phyloP scores from a whole-genome alignment of 2,113 vertebrate genomes.

The Kryptolebias marmoratus region DNA sequence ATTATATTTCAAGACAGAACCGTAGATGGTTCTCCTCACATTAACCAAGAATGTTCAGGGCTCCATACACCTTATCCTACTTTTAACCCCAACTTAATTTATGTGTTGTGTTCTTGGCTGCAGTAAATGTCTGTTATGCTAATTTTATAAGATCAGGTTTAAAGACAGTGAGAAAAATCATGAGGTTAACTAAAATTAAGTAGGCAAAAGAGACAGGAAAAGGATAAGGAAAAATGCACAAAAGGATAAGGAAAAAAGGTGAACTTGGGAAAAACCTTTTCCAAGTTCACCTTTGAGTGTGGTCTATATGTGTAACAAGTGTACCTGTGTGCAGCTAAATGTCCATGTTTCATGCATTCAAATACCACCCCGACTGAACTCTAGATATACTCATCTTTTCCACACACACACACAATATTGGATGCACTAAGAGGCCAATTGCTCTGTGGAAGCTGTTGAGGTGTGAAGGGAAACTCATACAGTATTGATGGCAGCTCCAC shows the following conservation, averaged over 20 bases:
- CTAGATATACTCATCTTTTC: constrained; percentile 24
- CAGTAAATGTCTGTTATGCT: no score
- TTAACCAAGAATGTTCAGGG: no score
- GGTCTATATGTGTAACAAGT: background rate
- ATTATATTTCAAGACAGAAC: no score
- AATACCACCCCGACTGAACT: constrained; percentile 26
- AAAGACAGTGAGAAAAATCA: no score
- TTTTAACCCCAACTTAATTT: no score
- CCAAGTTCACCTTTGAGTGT: background rate
- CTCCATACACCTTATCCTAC: no score
- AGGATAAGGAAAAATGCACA: no score
- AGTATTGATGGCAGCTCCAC: constrained; percentile 67
- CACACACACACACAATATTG: constrained; percentile 18
- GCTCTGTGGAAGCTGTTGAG: constrained; percentile 51
- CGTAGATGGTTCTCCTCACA: no score
- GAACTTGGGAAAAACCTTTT: background rate
- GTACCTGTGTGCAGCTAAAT: background rate
- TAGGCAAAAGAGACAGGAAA: background rate
- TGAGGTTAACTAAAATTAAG: no score
- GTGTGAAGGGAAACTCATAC: constrained; percentile 67
- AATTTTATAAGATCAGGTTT: no score
- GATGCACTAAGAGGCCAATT: constrained; percentile 44
- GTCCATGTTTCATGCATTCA: constrained; percentile 21
- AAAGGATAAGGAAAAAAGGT: no score
- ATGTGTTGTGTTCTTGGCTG: no score